Evolutionary conservation across 2,797 vertebrate genomes (phyloP), one percentile per base, ranked within the genome.

Genomic region (Dryobates pubescens): DNA sequence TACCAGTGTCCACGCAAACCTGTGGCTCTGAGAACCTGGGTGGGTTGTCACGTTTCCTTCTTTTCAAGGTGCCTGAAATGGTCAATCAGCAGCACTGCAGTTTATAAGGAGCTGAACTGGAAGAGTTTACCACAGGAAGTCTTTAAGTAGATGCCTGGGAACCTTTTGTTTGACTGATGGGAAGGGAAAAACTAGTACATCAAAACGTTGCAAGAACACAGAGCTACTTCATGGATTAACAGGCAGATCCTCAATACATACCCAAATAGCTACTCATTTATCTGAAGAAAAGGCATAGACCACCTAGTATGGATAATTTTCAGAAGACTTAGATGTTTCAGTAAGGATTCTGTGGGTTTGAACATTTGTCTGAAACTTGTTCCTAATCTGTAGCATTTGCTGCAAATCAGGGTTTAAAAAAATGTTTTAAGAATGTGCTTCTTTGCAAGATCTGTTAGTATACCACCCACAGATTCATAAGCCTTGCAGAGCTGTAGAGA

Each of bases 161-260:
- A 68, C 27, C 2, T 2, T 70, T 67, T 47, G 27, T 58, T 74
- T 1, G 1, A 10, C 1, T 88, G 29, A 14, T 0, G 29, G 67
- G 45, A 45, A 30, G 41, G 59, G 32, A 56, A 13, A 53, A 57
- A 4, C 1, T 5, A 12, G n/a, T 36, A 2, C 19, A 65, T 47
- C 63, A 72, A 41, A 51, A 4, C n/a, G 4, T 5, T 8, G 0
- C 27, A 17, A 32, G 41, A 45, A 58, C 56, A 49, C 27, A 29
- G 41, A 72, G 29, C 19, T 69, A 1, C 53, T 67, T 72, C 10
- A 7, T 26, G 53, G 17, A 19, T 72, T 69, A 30, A 65, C 78
- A 34, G 58, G 29, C 22, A 77, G 49, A 54, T 53, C 41, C 34
- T 75, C 18, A 18, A 32, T 58, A 29, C 23, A 22, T 38, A 34